A percentile compares a stretch with the other conserved stretches of the same genome.
phyloP scores from a whole-genome alignment of 2,113 vertebrate species.

The Eonycteris spelaea region DNA sequence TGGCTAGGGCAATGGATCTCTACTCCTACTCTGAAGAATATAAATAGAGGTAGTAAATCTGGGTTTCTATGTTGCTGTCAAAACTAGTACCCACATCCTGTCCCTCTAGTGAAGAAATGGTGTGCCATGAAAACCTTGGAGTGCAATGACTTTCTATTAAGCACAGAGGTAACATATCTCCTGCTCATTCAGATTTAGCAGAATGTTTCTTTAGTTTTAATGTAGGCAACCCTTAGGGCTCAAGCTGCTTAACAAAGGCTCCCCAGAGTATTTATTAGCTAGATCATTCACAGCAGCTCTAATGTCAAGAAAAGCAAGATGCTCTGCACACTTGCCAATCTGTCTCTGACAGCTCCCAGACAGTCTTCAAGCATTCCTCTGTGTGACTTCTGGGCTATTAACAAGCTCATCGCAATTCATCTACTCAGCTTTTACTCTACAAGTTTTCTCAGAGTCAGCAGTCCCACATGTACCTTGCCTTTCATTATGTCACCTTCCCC shows the following conservation, averaged over 20 bases:
- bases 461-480: not conserved
- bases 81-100: not conserved
- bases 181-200: not conserved
- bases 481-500: not conserved
- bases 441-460: slow-evolving; percentile 5
- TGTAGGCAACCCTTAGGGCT: not conserved
- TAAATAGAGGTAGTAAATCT: not conserved
- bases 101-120: not conserved
- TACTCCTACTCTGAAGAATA: not conserved
- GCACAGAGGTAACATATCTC: not conserved
- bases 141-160: not conserved
- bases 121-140: not conserved
- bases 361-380: not conserved
- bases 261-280: slow-evolving; percentile 23
- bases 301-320: slow-evolving; percentile 34
- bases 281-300: not conserved
- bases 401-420: slow-evolving; percentile 16
- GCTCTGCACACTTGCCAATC: not conserved
- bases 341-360: slow-evolving; percentile 11
- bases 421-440: slow-evolving; percentile 15
- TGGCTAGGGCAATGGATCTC: not conserved
- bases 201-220: not conserved
- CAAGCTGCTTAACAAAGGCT: not conserved
- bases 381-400: not conserved
- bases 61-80: not conserved